Evolutionary conservation across 1,140 invertebrate genomes (phyloP), one percentile per base, ranked within the genome.

Genomic region (Rhizoglyphus robini): DNA sequence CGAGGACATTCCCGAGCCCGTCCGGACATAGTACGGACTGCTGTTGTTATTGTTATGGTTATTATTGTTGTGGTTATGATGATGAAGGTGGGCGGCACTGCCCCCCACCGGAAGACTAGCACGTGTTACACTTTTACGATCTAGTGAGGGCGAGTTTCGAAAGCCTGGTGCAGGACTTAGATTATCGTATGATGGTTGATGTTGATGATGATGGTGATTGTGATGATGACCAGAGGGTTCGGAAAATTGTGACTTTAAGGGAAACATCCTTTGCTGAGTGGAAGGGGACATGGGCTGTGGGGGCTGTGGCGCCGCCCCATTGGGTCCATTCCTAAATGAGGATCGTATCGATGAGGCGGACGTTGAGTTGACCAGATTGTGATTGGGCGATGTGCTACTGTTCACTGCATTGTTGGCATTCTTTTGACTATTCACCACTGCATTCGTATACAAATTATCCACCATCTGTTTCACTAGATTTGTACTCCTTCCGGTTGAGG

Each of bases 1-100:
- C 20, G 51, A 54, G 51, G 51, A 54, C 23, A 32, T 27, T 54
- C 51, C 51, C 20, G 51, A 54, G 23, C 51, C 51, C 8, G 51
- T 11, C 23, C 51, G 51, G n/a, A n/a, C n/a, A n/a, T n/a, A n/a
- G n/a, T n/a, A n/a, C n/a, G n/a, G n/a, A n/a, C 15, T 46, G 41
- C 41, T 46, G 41, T 23, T 46, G 41, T 15, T 46, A 46, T 15
- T 46, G 23, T 15, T 46, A 46, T 23, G 41, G 41, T 15, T 46
- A 23, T 23, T 46, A n/a, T n/a, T n/a, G n/a, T n/a, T n/a, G n/a
- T n/a, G n/a, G n/a, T n/a, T n/a, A n/a, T n/a, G n/a, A 41, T 41
- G 8, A 18, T 8, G 36, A 41, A 41, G 18, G 36, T 41, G 20
- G 8, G 51, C 8, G 20, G 8, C 20, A 54, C 51, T 54, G 8